phyloP scores from a whole-genome alignment of 2,797 vertebrate genomes.

The Propithecus deckenii region DNA sequence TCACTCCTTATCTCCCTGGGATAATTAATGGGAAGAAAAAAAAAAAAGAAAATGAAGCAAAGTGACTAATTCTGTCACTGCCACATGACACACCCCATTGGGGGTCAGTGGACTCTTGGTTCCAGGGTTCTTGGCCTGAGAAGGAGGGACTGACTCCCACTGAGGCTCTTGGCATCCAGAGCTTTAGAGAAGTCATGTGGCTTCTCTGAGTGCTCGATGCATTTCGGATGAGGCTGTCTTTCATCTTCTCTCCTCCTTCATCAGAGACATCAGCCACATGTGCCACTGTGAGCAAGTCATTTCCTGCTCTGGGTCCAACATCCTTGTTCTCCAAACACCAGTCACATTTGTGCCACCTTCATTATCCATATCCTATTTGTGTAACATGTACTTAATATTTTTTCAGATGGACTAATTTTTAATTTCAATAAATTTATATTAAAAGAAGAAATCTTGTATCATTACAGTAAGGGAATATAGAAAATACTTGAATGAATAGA shows the following conservation, averaged over 20 bases:
- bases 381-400: neutral
- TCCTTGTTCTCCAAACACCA: neutral
- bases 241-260: neutral
- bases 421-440: neutral
- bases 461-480: neutral
- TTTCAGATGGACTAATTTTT: neutral
- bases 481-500: constrained; percentile 11
- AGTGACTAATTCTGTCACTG: neutral
- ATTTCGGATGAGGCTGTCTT: neutral
- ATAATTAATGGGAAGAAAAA: neutral
- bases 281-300: neutral
- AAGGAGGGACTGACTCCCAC: neutral
- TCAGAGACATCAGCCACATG: neutral
- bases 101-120: neutral
- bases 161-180: neutral
- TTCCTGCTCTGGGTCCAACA: neutral
- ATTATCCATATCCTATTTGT: neutral
- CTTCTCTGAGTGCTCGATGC: neutral
- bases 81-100: fast-evolving
- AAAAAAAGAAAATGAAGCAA: neutral
- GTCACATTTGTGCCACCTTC: neutral
- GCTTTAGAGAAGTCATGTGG: neutral
- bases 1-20: constrained; percentile 1
- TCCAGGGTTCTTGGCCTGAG: neutral
- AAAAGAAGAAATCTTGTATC: neutral